Base-by-base conservation (phyloP, 2,797 vertebrate genomes). In the Chromis chromis region DNA sequence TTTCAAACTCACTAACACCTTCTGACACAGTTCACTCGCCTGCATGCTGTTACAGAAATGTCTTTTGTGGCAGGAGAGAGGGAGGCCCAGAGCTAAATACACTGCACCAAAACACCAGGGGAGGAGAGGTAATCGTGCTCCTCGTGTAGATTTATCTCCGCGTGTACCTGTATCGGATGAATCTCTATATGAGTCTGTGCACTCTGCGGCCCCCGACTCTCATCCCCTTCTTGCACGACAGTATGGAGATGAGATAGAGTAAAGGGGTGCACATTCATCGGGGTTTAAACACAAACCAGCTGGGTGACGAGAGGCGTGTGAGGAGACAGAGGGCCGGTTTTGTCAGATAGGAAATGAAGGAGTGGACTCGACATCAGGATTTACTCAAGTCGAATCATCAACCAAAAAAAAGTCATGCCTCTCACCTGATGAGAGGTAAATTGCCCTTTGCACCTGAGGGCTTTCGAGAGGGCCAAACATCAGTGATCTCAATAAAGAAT, bases 1-100 rank as follows among this genome's bases (percentile, higher is more conserved):
- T 94, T 94, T 94, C 92, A 93, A 87, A 93, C 93, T 94, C 86
- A 36, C 86, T 89, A 91, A 94, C 87, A 85, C 88, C 89, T 93
- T 90, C 80, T 93, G 93, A 93, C 91, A 93, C 84, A 83, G 88
- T 90, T 91, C 86, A 87, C 89, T 88, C 62, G 86, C 89, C 91
- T 91, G 90, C 92, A 94, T 83, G 89, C 91, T 94, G 91, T 92
- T 93, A 88, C 79, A 88, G 80, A 89, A 90, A 89, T 87, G 84
- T 87, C 79, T 90, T 91, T 74, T 76, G 61, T 84, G 85, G 79
- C 72, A 58, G 77, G 66, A 54, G 75, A 81, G 81, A 77, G 78
- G 83, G 82, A 83, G 75, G 67, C 78, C 70, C n/a, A 53, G 73
- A 83, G 88, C 78, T 80, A 87, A 92, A 90, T 79, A 87, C 82